Evolutionary conservation across 2,888 invertebrate genomes (phyloP).

Genomic region (Ypsolopha scabrella): DNA sequence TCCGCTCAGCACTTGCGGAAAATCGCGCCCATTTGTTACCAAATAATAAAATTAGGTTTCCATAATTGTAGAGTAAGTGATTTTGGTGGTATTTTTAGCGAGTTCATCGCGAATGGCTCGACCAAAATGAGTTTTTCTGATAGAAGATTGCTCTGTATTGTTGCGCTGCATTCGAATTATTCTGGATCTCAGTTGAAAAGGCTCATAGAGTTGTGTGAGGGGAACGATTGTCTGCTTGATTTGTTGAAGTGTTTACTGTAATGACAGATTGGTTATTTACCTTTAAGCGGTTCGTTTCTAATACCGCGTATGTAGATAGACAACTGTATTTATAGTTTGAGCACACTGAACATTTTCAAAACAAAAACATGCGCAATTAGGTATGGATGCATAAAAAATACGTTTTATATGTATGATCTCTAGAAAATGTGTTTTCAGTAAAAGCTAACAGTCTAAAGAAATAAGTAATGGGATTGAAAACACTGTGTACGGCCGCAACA

Average conservation of each 20-base stretch:
- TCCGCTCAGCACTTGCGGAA: conserved; percentile 36
- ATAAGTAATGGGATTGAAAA: too few relatives aligned
- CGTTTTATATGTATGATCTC: too few relatives aligned
- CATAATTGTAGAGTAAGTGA: conserved; percentile 12
- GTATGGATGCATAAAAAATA: too few relatives aligned
- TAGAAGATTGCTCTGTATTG: conserved; percentile 47
- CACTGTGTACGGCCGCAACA: too few relatives aligned
- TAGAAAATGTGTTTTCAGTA: too few relatives aligned
- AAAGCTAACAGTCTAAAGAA: too few relatives aligned
- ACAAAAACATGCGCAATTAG: too few relatives aligned
- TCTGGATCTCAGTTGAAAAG: conserved; percentile 41
- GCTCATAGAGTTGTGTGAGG: conserved; percentile 44
- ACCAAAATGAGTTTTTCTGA: conserved; percentile 41
- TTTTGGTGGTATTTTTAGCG: conserved; percentile 30
- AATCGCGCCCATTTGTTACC: conserved; percentile 32
- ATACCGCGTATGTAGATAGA: too few relatives aligned
- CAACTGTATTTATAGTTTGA: too few relatives aligned
- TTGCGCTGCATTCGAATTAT: conserved; percentile 45
- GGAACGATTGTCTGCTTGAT: conserved; percentile 38
- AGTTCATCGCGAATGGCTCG: conserved; percentile 18
- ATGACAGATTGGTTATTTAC: too few relatives aligned
- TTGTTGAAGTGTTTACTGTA: conserved; percentile 33
- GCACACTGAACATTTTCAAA: too few relatives aligned
- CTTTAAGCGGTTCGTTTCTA: too few relatives aligned
- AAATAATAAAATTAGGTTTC: conserved; percentile 38